Evolutionary conservation across 2,888 invertebrate genomes (phyloP).

Genomic region (Lycocerus yunnanus): DNA sequence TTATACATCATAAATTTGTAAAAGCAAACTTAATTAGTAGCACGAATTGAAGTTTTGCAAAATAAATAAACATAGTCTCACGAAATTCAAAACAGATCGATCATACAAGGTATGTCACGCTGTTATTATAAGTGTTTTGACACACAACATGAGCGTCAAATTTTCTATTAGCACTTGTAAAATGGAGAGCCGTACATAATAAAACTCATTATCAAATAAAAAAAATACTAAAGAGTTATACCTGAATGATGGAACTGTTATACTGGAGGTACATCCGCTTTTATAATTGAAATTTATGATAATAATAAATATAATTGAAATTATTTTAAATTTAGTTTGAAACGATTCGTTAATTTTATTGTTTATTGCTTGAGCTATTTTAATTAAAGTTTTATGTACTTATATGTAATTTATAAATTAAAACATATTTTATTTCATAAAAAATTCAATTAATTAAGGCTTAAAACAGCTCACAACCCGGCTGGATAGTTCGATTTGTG

Average conservation of each 20-base stretch:
- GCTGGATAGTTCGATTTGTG: background rate
- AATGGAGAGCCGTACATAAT: background rate
- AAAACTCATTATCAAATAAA: background rate
- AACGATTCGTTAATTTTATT: background rate
- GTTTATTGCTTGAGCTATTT: background rate
- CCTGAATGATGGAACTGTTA: background rate
- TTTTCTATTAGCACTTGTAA: constrained; percentile 1
- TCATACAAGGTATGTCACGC: background rate
- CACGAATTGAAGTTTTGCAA: background rate
- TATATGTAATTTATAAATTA: background rate
- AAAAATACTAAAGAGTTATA: background rate
- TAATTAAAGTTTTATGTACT: background rate
- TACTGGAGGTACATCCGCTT: background rate
- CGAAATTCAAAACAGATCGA: background rate
- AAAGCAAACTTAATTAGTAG: background rate
- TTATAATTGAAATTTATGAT: constrained; percentile 1
- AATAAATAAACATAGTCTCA: background rate
- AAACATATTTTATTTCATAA: background rate
- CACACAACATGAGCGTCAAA: background rate
- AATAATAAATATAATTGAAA: background rate
- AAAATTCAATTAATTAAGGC: background rate
- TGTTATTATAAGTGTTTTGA: background rate
- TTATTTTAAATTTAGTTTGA: background rate
- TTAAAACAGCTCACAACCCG: background rate
- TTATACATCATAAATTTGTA: background rate